These are phyloP conservation scores for Montipora capitata DNA, from an alignment of 92 coral and sea anemone species.

Conservation along the genomic window DNA sequence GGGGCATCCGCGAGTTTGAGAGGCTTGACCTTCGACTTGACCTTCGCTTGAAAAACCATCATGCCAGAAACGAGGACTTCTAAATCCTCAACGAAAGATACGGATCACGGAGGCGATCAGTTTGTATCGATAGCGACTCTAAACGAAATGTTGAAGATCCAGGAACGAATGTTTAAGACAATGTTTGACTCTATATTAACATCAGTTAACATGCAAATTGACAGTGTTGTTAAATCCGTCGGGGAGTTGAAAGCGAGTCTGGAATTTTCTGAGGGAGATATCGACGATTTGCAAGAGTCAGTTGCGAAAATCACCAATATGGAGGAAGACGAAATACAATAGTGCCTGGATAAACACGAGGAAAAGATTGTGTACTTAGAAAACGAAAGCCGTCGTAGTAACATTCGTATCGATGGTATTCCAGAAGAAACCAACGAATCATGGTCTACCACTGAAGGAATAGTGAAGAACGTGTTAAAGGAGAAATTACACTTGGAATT, in stretches of 20 bases:
- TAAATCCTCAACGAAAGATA: constrained; percentile 27
- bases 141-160: constrained; percentile 20
- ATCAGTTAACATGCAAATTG: not conserved
- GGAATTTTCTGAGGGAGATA: not conserved
- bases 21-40: too few species aligned
- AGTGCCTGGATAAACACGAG: not conserved
- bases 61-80: constrained; percentile 20
- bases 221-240: not conserved
- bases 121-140: constrained; percentile 34
- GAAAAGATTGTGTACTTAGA: constrained; percentile 26
- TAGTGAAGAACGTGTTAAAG: not conserved
- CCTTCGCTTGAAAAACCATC: not conserved
- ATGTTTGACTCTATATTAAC: constrained; percentile 22
- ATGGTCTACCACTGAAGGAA: not conserved
- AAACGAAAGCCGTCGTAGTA: constrained; percentile 21
- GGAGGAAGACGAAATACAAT: constrained; percentile 1
- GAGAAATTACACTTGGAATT: constrained; percentile 5
- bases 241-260: not conserved
- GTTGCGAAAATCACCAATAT: not conserved
- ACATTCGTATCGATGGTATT: constrained; percentile 13
- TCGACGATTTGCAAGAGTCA: not conserved
- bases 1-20: too few species aligned
- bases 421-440: constrained; percentile 1
- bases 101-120: not conserved
- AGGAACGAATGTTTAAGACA: constrained; percentile 28